phyloP scores from a whole-genome alignment of 1,140 invertebrate genomes.

The Bombus ignitus region DNA sequence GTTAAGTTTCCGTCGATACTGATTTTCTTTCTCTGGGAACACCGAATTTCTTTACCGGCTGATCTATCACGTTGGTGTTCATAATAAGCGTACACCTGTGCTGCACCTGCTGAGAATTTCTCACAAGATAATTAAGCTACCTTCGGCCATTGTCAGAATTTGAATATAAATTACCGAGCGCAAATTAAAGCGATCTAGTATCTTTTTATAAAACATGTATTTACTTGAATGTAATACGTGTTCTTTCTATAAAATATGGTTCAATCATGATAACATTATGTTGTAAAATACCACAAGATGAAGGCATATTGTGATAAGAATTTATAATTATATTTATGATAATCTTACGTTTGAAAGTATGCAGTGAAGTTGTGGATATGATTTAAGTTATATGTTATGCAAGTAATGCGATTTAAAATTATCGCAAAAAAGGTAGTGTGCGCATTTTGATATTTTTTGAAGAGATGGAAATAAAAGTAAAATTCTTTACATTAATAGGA shows the following conservation, averaged over 20 bases:
- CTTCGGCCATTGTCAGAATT: not conserved
- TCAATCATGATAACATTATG: not conserved
- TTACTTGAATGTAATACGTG: not conserved
- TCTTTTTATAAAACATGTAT: not conserved
- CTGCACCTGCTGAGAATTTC: conserved; percentile 39
- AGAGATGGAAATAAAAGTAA: conserved; percentile 1
- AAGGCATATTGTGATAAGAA: not conserved
- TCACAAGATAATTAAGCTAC: not conserved
- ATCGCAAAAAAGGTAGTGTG: not conserved
- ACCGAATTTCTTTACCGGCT: conserved; percentile 33
- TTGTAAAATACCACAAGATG: not conserved
- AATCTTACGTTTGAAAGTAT: too few species aligned
- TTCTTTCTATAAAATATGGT: not conserved
- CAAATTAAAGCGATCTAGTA: not conserved
- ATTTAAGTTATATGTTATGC: not conserved
- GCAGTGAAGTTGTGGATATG: not conserved
- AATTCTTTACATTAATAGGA: conserved; percentile 22
- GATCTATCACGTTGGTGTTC: conserved; percentile 8
- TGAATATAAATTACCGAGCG: not conserved
- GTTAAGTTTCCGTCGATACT: conserved; percentile 49
- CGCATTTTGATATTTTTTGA: not conserved
- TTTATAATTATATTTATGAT: not conserved
- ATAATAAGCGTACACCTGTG: conserved; percentile 6
- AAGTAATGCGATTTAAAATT: too few species aligned
- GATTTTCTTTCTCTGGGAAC: not conserved